Percentiles rank a stretch among this genome's conserved stretches.
Evolutionary conservation across 1,140 invertebrate genomes (phyloP).

Genomic region (Linepithema humile): DNA sequence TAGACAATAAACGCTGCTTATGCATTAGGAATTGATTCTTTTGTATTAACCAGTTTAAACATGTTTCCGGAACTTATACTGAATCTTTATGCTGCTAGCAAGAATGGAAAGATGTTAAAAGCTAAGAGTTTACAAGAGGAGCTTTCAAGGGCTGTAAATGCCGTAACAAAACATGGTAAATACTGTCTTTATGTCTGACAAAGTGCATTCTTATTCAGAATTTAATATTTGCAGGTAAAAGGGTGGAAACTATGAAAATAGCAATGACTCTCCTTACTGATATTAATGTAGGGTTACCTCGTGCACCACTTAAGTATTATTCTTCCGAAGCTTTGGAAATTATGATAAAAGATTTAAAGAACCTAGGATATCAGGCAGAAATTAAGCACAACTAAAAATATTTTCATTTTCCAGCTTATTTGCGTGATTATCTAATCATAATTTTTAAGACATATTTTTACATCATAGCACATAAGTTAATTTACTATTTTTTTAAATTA

Average conservation of each 20-base stretch:
- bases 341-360: slow-evolving; percentile 53
- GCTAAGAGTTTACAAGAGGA: slow-evolving; percentile 82
- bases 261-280: slow-evolving; percentile 87
- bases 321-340: slow-evolving; percentile 39
- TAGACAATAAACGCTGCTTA: slow-evolving; percentile 87
- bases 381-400: neutral
- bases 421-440: too few species aligned
- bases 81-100: slow-evolving; percentile 80
- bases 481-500: too few species aligned
- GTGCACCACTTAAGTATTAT: slow-evolving; percentile 84
- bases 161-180: slow-evolving; percentile 84
- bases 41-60: slow-evolving; percentile 88
- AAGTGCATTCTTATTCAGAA: neutral
- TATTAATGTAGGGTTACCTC: slow-evolving; percentile 86
- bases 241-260: slow-evolving; percentile 88
- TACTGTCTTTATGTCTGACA: neutral
- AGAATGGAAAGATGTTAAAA: slow-evolving; percentile 74
- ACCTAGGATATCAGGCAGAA: slow-evolving; percentile 25
- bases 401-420: too few species aligned
- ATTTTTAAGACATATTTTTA: too few species aligned
- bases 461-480: too few species aligned
- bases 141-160: slow-evolving; percentile 78
- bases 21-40: slow-evolving; percentile 88
- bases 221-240: slow-evolving; percentile 83
- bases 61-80: slow-evolving; percentile 84